A percentile compares a stretch with the other conserved stretches of the same genome.
Evolutionary conservation across 2,888 invertebrate genomes (phyloP).

Genomic region (Hemistola chrysoprasaria): DNA sequence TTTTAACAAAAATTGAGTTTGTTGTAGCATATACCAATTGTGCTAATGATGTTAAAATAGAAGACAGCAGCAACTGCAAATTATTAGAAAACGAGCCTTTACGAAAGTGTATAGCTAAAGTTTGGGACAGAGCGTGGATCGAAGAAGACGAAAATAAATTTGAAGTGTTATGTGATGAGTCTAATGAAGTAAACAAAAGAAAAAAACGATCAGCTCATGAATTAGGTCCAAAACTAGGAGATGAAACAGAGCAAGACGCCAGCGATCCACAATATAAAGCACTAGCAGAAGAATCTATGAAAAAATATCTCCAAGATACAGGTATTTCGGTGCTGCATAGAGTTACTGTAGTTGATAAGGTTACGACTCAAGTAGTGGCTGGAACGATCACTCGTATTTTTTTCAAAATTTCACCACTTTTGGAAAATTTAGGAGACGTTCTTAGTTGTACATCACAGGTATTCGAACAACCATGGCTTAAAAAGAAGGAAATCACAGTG

Average conservation of each 20-base stretch:
- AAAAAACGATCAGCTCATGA: constrained; percentile 28
- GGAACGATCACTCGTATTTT: too few relatives aligned
- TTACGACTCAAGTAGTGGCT: constrained; percentile 25
- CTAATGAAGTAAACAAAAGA: constrained; percentile 21
- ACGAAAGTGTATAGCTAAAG: constrained; percentile 50
- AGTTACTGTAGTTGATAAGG: constrained; percentile 54
- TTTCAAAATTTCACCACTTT: too few relatives aligned
- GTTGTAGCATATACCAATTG: constrained; percentile 82
- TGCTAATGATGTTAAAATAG: constrained; percentile 47
- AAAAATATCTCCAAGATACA: constrained; percentile 22
- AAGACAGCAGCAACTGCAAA: constrained; percentile 44
- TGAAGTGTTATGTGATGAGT: constrained; percentile 52
- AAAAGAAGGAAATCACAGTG: too few relatives aligned
- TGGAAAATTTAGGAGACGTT: too few relatives aligned
- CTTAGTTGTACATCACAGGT: too few relatives aligned
- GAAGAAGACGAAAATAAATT: constrained; percentile 67
- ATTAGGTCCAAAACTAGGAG: constrained; percentile 19
- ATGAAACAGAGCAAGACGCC: neutral
- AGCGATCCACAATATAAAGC: constrained; percentile 30
- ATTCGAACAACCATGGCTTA: too few relatives aligned
- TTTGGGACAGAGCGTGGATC: constrained; percentile 84
- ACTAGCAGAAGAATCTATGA: neutral
- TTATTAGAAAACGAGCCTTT: constrained; percentile 48
- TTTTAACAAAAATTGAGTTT: constrained; percentile 80
- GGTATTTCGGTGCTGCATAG: constrained; percentile 27